Evolutionary conservation across 2,797 vertebrate genomes (phyloP).

Genomic region (Platyrinchus mystaceus): DNA sequence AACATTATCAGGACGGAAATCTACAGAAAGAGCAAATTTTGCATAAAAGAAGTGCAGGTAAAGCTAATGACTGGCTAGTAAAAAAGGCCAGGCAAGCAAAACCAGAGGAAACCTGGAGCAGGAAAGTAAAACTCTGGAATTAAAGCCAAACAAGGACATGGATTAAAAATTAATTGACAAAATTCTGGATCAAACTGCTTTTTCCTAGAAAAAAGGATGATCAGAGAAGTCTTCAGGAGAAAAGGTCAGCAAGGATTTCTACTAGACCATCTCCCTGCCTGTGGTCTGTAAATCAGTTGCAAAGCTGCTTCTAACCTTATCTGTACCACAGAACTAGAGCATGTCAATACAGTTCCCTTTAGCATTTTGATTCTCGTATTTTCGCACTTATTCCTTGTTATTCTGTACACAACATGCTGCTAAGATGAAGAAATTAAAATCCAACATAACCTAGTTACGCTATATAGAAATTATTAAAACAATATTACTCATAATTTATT

Average conservation of each 20-base stretch:
- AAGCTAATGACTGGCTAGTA: not conserved
- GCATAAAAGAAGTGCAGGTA: not conserved
- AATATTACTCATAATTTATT: not conserved
- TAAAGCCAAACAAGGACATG: not conserved
- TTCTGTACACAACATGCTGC: not conserved
- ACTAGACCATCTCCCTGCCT: not conserved
- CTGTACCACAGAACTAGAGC: not conserved
- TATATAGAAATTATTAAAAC: not conserved
- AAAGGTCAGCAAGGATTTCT: not conserved
- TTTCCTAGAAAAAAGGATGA: not conserved
- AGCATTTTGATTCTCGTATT: not conserved
- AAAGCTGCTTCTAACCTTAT: not conserved
- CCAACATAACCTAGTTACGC: not conserved
- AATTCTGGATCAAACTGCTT: not conserved
- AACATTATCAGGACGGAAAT: not conserved
- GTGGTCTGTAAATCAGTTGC: not conserved
- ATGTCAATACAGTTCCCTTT: not conserved
- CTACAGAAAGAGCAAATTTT: not conserved
- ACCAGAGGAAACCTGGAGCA: not conserved
- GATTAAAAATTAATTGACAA: not conserved
- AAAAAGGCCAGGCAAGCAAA: not conserved
- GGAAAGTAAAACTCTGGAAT: not conserved
- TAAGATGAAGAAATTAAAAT: conserved; percentile 26
- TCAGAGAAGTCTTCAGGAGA: not conserved
- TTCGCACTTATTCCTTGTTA: not conserved